Evolutionary conservation across 2,113 vertebrate species (phyloP).

Genomic region (Poeciliopsis prolifica): DNA sequence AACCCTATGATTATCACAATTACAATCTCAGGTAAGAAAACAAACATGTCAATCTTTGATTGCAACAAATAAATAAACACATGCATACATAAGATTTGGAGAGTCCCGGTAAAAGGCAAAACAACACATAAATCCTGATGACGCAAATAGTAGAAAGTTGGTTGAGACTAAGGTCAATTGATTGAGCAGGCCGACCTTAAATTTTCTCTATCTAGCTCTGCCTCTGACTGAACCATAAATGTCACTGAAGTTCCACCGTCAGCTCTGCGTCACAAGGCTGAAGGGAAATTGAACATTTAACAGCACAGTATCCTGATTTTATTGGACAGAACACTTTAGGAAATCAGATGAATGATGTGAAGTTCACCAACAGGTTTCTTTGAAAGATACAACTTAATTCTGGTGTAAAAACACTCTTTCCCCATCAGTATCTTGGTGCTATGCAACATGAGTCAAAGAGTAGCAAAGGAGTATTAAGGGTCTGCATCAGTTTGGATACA

Average conservation of each 20-base stretch:
- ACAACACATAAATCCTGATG: not conserved
- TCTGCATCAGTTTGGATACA: not conserved
- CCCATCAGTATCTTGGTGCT: not conserved
- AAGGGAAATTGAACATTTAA: constrained; percentile 13
- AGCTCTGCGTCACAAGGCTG: constrained; percentile 36
- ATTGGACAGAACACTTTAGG: constrained; percentile 12
- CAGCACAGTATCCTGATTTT: constrained; percentile 15
- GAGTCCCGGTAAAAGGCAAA: not conserved
- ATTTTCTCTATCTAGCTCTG: constrained; percentile 17
- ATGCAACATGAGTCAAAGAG: not conserved
- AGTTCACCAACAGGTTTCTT: constrained; percentile 13
- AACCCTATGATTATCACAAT: no score
- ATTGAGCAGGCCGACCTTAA: not conserved
- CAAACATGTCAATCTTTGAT: not conserved
- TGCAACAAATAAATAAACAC: not conserved
- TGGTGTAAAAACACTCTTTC: not conserved
- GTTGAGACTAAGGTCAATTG: constrained; percentile 17
- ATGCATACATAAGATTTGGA: no score
- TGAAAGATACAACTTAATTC: not conserved
- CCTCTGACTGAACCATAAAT: constrained; percentile 37
- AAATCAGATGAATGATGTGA: constrained; percentile 2
- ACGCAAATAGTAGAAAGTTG: not conserved
- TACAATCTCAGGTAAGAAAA: no score
- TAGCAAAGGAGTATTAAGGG: not conserved
- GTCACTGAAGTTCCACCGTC: constrained; percentile 22